phyloP scores from a whole-genome alignment of 1,140 invertebrate genomes.

The Sinonovacula constricta region DNA sequence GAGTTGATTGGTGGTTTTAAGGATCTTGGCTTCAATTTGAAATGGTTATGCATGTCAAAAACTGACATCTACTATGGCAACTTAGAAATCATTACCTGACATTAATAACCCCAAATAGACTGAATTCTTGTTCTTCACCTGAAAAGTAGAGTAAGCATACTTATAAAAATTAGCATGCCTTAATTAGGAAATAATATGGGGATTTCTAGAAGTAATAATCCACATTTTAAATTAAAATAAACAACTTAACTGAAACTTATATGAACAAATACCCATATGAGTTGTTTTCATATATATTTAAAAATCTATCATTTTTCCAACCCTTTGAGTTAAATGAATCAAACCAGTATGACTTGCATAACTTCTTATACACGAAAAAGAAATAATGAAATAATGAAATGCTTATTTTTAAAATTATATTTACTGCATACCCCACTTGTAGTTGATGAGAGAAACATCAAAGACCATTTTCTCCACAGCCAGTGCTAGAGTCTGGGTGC shows the following conservation, averaged over 20 bases:
- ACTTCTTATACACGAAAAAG: too few relatives aligned
- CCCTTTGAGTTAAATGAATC: background rate
- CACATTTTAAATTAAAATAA: background rate
- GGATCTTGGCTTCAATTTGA: too few relatives aligned
- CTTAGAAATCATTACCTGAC: constrained; percentile 7
- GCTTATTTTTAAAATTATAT: too few relatives aligned
- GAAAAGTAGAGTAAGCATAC: background rate
- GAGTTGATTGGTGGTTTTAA: too few relatives aligned
- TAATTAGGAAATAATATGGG: too few relatives aligned
- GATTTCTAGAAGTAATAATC: background rate
- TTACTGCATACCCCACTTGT: constrained; percentile 34
- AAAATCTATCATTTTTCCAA: background rate
- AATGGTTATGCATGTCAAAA: background rate
- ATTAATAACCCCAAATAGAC: constrained; percentile 12
- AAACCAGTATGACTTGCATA: too few relatives aligned
- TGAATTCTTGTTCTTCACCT: background rate
- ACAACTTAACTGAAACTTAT: background rate
- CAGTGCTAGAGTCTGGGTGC: background rate
- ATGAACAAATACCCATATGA: background rate
- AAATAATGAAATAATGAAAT: too few relatives aligned
- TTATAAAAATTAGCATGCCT: background rate
- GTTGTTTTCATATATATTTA: background rate
- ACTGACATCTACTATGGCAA: background rate
- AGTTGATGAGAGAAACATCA: constrained; percentile 21
- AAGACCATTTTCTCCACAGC: constrained; percentile 14